Evolutionary conservation across 2,113 vertebrate species (phyloP).

Genomic region (Furnarius figulus): DNA sequence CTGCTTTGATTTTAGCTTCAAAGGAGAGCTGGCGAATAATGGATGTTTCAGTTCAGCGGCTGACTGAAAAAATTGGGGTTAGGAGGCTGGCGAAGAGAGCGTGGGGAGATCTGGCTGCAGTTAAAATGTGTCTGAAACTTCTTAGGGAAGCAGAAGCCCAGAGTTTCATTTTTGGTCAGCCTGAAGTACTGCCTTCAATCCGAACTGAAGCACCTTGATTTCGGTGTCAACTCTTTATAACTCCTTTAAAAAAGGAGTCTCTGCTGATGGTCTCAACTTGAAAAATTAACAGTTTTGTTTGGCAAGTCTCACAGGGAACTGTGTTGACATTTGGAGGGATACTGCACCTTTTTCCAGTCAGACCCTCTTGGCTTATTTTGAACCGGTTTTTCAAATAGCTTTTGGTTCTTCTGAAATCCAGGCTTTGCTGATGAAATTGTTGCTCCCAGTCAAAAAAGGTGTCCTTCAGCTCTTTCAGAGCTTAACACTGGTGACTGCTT

Average conservation of each 20-base stretch:
- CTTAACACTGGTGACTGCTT: not conserved
- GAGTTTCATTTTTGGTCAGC: not conserved
- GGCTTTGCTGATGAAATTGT: not conserved
- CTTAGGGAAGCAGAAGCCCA: not conserved
- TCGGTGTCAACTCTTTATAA: not conserved
- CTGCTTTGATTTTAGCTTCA: slow-evolving; percentile 55
- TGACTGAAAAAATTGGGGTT: slow-evolving; percentile 16
- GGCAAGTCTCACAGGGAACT: not conserved
- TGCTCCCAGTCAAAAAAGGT: not conserved
- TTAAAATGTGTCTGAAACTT: not conserved
- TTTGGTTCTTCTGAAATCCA: not conserved
- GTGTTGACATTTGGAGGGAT: not conserved
- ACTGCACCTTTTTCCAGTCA: not conserved
- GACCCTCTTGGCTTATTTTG: not conserved
- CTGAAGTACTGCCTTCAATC: not conserved
- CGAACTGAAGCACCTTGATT: not conserved
- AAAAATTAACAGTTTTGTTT: slow-evolving; percentile 16
- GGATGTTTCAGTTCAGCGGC: not conserved
- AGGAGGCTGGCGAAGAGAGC: not conserved
- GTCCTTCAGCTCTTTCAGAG: not conserved
- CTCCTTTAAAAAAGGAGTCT: not conserved
- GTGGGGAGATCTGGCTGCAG: slow-evolving; percentile 17
- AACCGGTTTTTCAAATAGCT: not conserved
- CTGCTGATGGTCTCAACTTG: not conserved
- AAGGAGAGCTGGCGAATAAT: slow-evolving; percentile 22